Percentiles rank a stretch among this genome's conserved stretches.
Conservation (phyloP, 2,797 vertebrate species). For the Nyctalus aviator region DNA sequence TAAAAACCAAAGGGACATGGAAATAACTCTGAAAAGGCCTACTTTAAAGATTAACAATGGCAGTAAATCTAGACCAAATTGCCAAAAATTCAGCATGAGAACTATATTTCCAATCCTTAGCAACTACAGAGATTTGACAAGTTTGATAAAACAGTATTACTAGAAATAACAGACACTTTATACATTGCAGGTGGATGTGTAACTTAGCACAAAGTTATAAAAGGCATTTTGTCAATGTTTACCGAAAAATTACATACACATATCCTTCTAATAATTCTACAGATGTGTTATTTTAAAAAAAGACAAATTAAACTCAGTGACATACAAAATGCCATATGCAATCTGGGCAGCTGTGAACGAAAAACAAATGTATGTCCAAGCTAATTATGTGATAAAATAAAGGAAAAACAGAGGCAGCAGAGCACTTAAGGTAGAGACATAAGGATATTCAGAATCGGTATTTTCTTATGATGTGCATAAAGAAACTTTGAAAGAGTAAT, state of each 20-base stretch:
- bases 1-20: background rate
- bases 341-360: background rate
- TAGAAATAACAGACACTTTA: background rate
- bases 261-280: background rate
- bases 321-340: background rate
- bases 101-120: background rate
- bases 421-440: background rate
- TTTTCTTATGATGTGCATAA: background rate
- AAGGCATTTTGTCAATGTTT: background rate
- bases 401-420: background rate
- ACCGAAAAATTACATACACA: slow-evolving; percentile 1
- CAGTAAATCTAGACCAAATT: background rate
- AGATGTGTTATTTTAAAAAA: background rate
- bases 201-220: background rate
- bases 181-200: background rate
- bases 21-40: background rate
- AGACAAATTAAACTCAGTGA: slow-evolving; percentile 24
- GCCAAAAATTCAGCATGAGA: background rate
- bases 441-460: background rate
- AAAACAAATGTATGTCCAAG: background rate
- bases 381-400: background rate
- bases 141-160: background rate
- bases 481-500: background rate
- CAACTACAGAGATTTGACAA: background rate
- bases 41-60: background rate